Evolutionary conservation across 30 jellyfish, hydroid and myxozoan genomes (phyloP).

Genomic region (Pseudorhiza aurosa): DNA sequence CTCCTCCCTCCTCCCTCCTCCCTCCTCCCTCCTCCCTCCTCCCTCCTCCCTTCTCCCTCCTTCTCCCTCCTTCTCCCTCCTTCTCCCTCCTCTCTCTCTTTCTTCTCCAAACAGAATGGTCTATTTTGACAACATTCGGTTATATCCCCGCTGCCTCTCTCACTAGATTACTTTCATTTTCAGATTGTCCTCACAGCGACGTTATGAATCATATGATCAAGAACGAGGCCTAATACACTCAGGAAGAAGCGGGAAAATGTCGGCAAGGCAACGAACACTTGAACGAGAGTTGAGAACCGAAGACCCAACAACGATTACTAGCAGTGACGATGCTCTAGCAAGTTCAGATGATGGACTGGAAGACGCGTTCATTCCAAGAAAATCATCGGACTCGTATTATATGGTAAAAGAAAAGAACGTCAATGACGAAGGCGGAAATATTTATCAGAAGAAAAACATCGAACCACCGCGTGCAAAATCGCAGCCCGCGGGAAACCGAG

Average conservation of each 20-base stretch:
- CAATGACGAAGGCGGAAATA: constrained; percentile 19
- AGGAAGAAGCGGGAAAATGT: constrained; percentile 68
- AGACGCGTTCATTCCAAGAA: constrained; percentile 48
- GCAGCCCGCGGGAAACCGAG: constrained; percentile 59
- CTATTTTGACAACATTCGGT: too few relatives aligned
- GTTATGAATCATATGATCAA: constrained; percentile 26
- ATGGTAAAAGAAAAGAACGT: constrained; percentile 14
- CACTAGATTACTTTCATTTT: not conserved
- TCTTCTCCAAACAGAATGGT: too few relatives aligned
- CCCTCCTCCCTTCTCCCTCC: too few relatives aligned
- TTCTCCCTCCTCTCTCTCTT: too few relatives aligned
- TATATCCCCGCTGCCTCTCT: too few relatives aligned
- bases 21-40: too few relatives aligned
- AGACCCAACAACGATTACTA: constrained; percentile 18
- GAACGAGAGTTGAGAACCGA: constrained; percentile 55
- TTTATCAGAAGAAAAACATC: constrained; percentile 51
- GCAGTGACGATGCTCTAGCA: constrained; percentile 49
- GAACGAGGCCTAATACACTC: constrained; percentile 60
- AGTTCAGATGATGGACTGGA: constrained; percentile 59
- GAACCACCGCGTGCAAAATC: constrained; percentile 69
- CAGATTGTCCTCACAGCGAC: constrained; percentile 7
- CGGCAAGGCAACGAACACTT: constrained; percentile 69
- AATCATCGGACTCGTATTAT: not conserved
- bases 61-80: too few relatives aligned
- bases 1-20: too few relatives aligned